Evolutionary conservation across 2,797 vertebrate species (phyloP), one percentile per base, ranked within the genome.

Genomic region (Lutjanus argentimaculatus): DNA sequence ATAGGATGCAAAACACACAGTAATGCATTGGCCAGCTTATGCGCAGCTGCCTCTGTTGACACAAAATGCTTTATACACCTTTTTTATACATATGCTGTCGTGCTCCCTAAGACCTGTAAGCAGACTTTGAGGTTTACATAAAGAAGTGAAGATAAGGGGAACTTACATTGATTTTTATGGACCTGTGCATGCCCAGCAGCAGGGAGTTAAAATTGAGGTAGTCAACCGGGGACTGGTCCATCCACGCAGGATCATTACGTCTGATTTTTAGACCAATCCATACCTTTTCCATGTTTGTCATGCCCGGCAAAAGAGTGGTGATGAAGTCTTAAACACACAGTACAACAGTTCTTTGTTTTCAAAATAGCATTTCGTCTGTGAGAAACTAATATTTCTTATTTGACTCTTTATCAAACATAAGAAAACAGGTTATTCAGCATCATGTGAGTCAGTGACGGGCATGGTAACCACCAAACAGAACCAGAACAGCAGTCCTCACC

Each of bases 241-340:
- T 80, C 98, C 98, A 99, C 14, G 93, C 91, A 57, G 83, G 94
- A 19, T 93, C 85, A 0, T 49, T 70, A 1, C 25, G 76, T 19
- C 69, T 88, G 85, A 96, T 89, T 79, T 94, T 96, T 86, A 99
- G 94, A 81, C 98, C 98, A 77, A 99, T 97, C 98, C 98, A 99
- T 63, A 97, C 86, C 17, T 84, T 93, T 46, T 87, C 55, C 73
- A 83, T 72, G 21, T 78, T 70, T 17, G 67, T 90, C 88, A 95
- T 82, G 3, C 17, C 56, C 0, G 95, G 94, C 93, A 99, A 85
- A 84, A 98, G 94, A 11, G 95, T 96, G 73, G 93, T 98, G 95
- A 99, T 94, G 89, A 98, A 98, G 94, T 99, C 98, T 99, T 87
- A 62, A 79, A 85, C 45, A 68, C 14, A 76, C 6, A 75, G 6